These are phyloP conservation scores for Bambusicola thoracicus DNA, from an alignment of 2,113 vertebrate genomes.

Conservation along the genomic window DNA sequence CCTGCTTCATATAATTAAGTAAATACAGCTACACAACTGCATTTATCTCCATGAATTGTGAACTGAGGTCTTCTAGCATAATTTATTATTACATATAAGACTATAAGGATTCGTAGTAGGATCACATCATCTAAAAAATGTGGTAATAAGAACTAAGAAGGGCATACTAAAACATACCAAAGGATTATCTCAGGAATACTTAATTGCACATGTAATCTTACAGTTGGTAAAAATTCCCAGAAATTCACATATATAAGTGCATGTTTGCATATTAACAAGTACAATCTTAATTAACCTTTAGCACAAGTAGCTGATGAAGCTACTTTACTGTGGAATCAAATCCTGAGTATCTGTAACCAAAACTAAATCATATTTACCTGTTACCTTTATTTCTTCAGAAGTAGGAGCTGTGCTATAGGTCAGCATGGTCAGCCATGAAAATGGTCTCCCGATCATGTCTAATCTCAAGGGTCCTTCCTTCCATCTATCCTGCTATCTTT, in stretches of 20 bases:
- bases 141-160: neutral
- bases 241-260: neutral
- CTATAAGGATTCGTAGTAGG: neutral
- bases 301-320: conserved; percentile 4
- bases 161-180: neutral
- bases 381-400: neutral
- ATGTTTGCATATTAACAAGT: conserved; percentile 24
- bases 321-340: conserved; percentile 2
- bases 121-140: neutral
- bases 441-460: neutral
- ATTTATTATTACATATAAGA: neutral
- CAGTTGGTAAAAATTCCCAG: neutral
- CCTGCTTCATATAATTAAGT: neutral
- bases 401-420: neutral
- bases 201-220: neutral
- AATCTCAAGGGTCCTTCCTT: neutral
- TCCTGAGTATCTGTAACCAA: neutral
- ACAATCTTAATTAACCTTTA: conserved; percentile 48
- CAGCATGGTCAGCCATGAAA: neutral
- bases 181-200: neutral
- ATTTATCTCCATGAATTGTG: neutral
- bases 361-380: neutral
- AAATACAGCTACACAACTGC: neutral
- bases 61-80: neutral
- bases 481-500: neutral